phyloP scores from a whole-genome alignment of 1,140 invertebrate species.

The Plectrocnemia conspersa region DNA sequence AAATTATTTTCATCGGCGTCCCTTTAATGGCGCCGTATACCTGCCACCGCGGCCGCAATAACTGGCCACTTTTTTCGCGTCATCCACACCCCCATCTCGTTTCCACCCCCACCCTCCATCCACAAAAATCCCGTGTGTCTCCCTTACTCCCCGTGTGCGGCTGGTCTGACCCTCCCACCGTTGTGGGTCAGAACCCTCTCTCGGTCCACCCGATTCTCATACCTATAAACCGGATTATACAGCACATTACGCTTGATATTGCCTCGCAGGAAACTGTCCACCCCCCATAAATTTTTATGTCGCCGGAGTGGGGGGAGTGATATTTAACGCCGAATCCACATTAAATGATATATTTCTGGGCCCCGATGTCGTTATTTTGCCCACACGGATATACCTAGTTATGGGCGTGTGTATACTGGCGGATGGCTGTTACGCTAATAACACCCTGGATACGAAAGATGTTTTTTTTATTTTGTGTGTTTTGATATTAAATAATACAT shows the following conservation, averaged over 20 bases:
- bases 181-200: too few species aligned
- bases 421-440: neutral
- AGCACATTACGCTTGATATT: conserved; percentile 35
- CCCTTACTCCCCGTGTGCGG: conserved; percentile 6
- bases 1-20: too few species aligned
- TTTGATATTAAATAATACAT: too few species aligned
- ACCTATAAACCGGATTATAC: conserved; percentile 36
- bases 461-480: too few species aligned
- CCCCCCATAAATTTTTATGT: conserved; percentile 36
- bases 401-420: neutral
- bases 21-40: neutral
- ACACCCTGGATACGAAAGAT: too few species aligned
- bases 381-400: neutral
- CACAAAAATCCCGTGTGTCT: conserved; percentile 17
- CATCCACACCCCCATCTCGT: neutral
- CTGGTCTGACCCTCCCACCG: conserved; percentile 14
- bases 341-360: conserved; percentile 34
- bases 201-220: conserved; percentile 20
- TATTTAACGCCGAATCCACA: conserved; percentile 32
- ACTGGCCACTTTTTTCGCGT: conserved; percentile 24
- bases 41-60: conserved; percentile 8
- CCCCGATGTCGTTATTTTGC: too few species aligned
- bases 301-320: conserved; percentile 20
- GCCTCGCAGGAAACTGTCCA: conserved; percentile 33
- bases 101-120: neutral